Evolutionary conservation across 2,113 vertebrate species (phyloP).

Genomic region (Callorhinus ursinus): DNA sequence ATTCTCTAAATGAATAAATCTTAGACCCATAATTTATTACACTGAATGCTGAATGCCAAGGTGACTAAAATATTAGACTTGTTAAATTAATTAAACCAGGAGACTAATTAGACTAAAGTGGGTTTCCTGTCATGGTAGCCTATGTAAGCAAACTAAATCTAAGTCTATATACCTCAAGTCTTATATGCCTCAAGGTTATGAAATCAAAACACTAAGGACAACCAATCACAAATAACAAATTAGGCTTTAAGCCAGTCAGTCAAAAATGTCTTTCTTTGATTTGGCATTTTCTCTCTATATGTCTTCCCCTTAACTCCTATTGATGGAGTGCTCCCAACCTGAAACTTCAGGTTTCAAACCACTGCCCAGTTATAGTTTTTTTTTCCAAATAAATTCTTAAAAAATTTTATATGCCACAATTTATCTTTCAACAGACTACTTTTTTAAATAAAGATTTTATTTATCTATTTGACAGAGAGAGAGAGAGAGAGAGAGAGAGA

Average conservation of each 20-base stretch:
- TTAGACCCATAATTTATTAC: background rate
- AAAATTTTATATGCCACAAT: background rate
- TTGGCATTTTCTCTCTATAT: background rate
- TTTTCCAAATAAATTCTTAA: background rate
- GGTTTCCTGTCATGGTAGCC: background rate
- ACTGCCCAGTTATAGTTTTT: background rate
- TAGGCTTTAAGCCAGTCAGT: background rate
- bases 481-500: too few relatives aligned
- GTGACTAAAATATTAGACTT: background rate
- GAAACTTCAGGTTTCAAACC: background rate
- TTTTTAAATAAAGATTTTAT: background rate
- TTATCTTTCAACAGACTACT: background rate
- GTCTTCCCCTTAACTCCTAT: background rate
- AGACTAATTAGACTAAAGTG: background rate
- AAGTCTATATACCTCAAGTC: background rate
- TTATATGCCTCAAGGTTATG: background rate
- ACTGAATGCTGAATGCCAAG: background rate
- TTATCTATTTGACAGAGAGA: too few relatives aligned
- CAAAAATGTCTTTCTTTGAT: background rate
- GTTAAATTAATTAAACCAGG: background rate
- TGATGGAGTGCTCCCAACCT: background rate
- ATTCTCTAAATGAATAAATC: background rate
- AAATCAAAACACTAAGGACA: background rate
- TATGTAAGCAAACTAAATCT: background rate
- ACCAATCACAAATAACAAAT: background rate